phyloP scores from a whole-genome alignment of 37 sponge, comb jelly and placozoan genomes.

The Cladorhizidae sp. region DNA sequence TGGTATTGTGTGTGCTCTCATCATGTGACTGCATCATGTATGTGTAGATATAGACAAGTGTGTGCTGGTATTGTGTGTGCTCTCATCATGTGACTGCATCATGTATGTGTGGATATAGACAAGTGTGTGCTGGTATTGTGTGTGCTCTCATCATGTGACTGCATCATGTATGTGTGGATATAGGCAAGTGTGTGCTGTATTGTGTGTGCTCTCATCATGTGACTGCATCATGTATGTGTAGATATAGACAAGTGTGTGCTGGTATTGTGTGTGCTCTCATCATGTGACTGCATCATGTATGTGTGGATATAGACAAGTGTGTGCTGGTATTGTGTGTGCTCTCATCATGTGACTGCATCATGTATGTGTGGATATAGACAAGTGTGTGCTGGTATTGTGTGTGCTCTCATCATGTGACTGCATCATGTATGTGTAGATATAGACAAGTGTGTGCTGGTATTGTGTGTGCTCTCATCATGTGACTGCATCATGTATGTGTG shows the following conservation, averaged over 20 bases:
- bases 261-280: not conserved
- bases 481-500: not conserved
- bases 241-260: not conserved
- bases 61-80: conserved; percentile 88
- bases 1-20: not conserved
- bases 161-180: conserved; percentile 42
- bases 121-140: not conserved
- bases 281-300: not conserved
- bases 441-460: conserved; percentile 86
- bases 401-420: not conserved
- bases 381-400: not conserved
- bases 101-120: not conserved
- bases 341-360: not conserved
- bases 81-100: too few relatives aligned
- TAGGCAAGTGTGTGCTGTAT: conserved; percentile 84
- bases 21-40: not conserved
- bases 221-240: not conserved
- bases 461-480: conserved; percentile 42
- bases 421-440: conserved; percentile 56
- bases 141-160: not conserved
- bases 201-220: too few relatives aligned
- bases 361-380: not conserved
- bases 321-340: conserved; percentile 85
- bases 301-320: conserved; percentile 86
- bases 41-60: conserved; percentile 81